Evolutionary conservation across 2,888 invertebrate species (phyloP), one percentile per base, ranked within the genome.

Genomic region (Scelioninae gen. 2): DNA sequence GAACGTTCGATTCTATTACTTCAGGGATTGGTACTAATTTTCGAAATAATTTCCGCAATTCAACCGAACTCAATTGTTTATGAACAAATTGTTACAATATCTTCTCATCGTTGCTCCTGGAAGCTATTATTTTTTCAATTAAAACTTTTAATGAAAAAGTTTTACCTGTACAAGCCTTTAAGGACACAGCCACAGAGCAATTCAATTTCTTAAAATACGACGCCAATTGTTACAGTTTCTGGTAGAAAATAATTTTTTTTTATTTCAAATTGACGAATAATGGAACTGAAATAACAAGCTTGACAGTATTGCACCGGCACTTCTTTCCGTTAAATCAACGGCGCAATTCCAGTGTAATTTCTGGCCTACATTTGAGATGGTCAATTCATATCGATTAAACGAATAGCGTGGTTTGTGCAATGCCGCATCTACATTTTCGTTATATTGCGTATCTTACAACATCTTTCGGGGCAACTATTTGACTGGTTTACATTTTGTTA

Each of bases 141-240:
- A 35, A 48, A 52, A 63, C n/a, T 63, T 52, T 15, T 58, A 52
- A 63, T 63, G 50, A 39, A 61, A 52, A 63, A 53, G 53, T 45
- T 63, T 6, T 53, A 39, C n/a, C 10, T 9, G 19, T 52, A 2
- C 16, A 16, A 33, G 43, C 18, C 13, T 43, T 43, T 19, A 19
- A 43, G 2, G 43, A 63, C 43, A 25, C 16, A 18, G 18, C 13
- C 45, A 13, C 19, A 16, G 33, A 45, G 63, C 61, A 41, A 52
- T 63, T 52, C 35, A 43, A 63, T 53, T 53, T 43, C 48, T 53
- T 63, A 19, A 43, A 52, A 53, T 45, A 35, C 22, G 52, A 50
- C 18, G 11, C 46, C 39, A 46, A 19, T n/a, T 46, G 31, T 41
- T 35, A 22, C 25, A 19, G 15, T 60, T 37, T 48, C 35, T 25